Base-by-base conservation (phyloP, 1,140 invertebrate genomes). In the Saccostrea echinata region DNA sequence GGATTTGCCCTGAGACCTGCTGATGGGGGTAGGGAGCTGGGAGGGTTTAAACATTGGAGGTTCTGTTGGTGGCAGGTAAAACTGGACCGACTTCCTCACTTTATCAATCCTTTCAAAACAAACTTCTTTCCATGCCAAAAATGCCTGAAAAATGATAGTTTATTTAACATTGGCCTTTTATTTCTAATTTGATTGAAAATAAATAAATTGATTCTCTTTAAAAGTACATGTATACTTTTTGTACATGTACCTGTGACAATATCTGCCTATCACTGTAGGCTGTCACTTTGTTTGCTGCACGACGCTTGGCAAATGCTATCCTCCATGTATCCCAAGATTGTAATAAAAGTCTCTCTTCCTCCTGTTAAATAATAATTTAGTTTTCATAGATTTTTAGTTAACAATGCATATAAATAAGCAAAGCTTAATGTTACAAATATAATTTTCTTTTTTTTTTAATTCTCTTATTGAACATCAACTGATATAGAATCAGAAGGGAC, bases 241-340 rank as follows among this genome's bases (percentile, higher is more conserved):
- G 30, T 53, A 89, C 88, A 76, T 87, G 86, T 53, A 89, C 88
- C 84, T 87, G 86, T 11, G 88, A 85, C n/a, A 87, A 9, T 6
- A 89, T 52, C 30, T 87, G 71, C 30, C 86, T 89, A n/a, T 84
- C 84, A 24, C 87, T 86, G 61, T 87, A 87, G 24, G 64, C 82
- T 27, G 84, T 53, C n/a, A 89, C 84, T 43, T 82, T 89, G 18
- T 82, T 80, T 35, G 84, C 21, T 6, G 88, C 84, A 12, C 12
- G 55, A 21, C 53, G 68, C 30, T 64, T 87, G 9, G 86, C 68
- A 71, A 84, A 89, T 24, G 86, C 86, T 43, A 89, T 52, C 33
- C 88, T 85, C 88, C 88, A 89, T 85, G 52, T 82, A 30, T 33
- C 61, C 88, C 88, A 89, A 30, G 71, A 57, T n/a, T 21, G 76